Conservation (phyloP, 2,888 invertebrate genomes). For the Melinaea marsaeus region DNA sequence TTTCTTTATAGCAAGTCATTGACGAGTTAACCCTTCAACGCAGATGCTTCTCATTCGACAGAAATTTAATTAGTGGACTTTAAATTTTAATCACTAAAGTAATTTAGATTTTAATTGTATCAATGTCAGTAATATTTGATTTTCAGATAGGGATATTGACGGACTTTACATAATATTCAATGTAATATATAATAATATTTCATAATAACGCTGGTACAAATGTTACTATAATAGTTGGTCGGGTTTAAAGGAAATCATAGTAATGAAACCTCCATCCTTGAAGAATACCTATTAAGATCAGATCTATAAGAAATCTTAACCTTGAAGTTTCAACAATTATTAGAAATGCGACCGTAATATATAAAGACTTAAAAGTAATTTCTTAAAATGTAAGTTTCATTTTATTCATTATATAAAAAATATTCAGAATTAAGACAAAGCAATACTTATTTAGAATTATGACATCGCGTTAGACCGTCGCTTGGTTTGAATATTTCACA, state of each 20-base stretch:
- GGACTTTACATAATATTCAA: too few relatives aligned
- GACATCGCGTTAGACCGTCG: slow-evolving; percentile 16
- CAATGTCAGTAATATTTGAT: not conserved
- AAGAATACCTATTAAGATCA: too few relatives aligned
- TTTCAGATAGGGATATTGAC: too few relatives aligned
- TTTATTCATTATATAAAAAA: not conserved
- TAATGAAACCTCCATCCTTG: too few relatives aligned
- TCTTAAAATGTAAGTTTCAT: not conserved
- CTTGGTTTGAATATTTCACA: slow-evolving; percentile 41
- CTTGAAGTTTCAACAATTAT: not conserved
- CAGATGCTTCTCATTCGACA: slow-evolving; percentile 50
- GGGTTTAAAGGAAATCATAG: too few relatives aligned
- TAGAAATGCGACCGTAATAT: not conserved
- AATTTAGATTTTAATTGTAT: slow-evolving; percentile 14
- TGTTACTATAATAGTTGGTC: too few relatives aligned
- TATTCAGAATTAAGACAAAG: not conserved
- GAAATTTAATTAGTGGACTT: slow-evolving; percentile 43
- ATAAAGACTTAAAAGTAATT: too few relatives aligned
- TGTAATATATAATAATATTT: too few relatives aligned
- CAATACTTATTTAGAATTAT: slow-evolving; percentile 12
- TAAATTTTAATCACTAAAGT: slow-evolving; percentile 36
- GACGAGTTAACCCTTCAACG: slow-evolving; percentile 59
- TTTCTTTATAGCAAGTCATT: slow-evolving; percentile 48
- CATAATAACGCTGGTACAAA: too few relatives aligned
- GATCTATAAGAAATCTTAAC: too few relatives aligned